Evolutionary conservation across 2,888 invertebrate species (phyloP), one percentile per base, ranked within the genome.

Genomic region (Hyalella azteca): DNA sequence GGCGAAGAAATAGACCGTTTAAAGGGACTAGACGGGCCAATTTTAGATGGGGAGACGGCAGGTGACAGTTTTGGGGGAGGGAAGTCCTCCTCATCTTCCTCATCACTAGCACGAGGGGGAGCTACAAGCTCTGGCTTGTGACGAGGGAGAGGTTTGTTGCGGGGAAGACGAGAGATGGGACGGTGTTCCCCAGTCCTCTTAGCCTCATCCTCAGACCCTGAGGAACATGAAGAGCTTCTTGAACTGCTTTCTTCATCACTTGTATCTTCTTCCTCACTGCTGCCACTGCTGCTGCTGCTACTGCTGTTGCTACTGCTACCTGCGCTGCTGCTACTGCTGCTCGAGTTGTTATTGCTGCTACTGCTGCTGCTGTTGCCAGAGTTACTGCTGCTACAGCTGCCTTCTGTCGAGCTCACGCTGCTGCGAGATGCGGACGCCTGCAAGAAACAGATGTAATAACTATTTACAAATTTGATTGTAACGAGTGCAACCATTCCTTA

Each of bases 141-240:
- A n/a, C 84, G 79, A 19, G 84, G 84, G 15, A 84, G 73, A 4
- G 84, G 84, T 49, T 84, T 84, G 76, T 82, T 84, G 66, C 79
- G 59, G 19, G 80, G 80, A 41, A 78, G 80, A 40, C 77, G 73
- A 49, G 78, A 80, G 36, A 78, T 50, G 4, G 32, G 7, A 15
- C 36, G 3, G 32, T 66, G 36, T 36, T 82, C 82, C 49, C 77
- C 81, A n/a, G n/a, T n/a, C 32, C 78, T 80, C 77, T 82, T 80
- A 39, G 80, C 77, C 79, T 79, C 78, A 29, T 84, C 84, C 50
- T 82, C 83, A 77, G 82, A 79, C 2, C 78, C 81, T 11, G 82
- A 81, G 36, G 84, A 82, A 49, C 49, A 73, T n/a, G 66, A 73
- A 39, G 36, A 49, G 32, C 29, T 32, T 22, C 32, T 29, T 32